Evolutionary conservation across 64 coral and sea anemone genomes (phyloP).

Genomic region (Cladopsammia gracilis): DNA sequence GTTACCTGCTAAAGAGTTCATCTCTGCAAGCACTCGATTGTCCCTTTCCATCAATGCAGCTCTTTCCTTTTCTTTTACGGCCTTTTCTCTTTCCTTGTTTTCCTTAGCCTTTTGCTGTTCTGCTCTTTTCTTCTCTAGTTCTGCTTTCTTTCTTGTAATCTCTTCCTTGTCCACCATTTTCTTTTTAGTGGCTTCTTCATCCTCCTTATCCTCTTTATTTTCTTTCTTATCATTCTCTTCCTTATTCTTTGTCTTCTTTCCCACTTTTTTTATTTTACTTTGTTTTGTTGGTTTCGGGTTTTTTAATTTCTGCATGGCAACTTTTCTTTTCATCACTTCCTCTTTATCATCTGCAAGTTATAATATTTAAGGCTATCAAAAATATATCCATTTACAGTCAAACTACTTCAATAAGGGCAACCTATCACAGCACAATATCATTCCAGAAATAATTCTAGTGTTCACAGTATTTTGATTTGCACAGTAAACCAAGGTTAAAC

Average conservation of each 20-base stretch:
- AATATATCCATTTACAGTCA: too few species aligned
- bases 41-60: not conserved
- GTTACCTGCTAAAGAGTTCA: not conserved
- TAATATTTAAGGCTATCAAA: not conserved
- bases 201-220: not conserved
- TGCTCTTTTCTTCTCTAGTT: not conserved
- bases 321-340: conserved; percentile 9
- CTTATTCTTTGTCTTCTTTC: not conserved
- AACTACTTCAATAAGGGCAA: too few species aligned
- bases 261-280: not conserved
- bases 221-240: not conserved
- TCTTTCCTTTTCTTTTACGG: not conserved
- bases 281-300: too few species aligned
- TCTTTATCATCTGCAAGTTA: conserved; percentile 11
- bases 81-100: conserved; percentile 6
- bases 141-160: not conserved
- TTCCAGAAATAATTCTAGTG: too few species aligned
- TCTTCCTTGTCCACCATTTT: not conserved
- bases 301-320: not conserved
- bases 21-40: not conserved
- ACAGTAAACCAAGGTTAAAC: too few species aligned
- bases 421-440: too few species aligned
- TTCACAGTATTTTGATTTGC: too few species aligned
- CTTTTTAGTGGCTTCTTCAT: not conserved
- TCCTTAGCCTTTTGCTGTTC: not conserved